Base-by-base conservation (phyloP, 64 coral and sea anemone species). In the Porites australiensis region DNA sequence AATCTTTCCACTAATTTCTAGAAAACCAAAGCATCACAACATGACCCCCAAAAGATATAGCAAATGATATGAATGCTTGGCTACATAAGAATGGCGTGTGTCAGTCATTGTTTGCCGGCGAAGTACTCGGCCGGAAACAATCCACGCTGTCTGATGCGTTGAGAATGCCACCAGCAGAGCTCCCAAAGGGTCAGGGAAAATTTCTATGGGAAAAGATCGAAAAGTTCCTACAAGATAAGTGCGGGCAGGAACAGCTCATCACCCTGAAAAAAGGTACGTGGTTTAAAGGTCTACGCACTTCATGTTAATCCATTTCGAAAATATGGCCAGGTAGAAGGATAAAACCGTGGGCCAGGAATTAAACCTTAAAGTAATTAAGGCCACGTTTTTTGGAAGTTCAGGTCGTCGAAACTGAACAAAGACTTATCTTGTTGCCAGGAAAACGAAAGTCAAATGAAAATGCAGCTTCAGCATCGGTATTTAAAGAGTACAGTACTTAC, bases 371-470 rank as follows among this genome's bases (percentile, higher is more conserved):
- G 2, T 63, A 63, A 63, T 63, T 63, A 63, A 63, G 60, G 60
- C 60, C 60, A 63, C 60, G 72, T 74, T 74, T 74, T 74, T 74
- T 9, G 4, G 10, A 46, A 48, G 37, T 74, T 45, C 72, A 74
- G 72, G 72, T 74, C 72, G 37, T 74, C 27, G 9, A 74, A 74
- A 46, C 72, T 74, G 72, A 74, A 47, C 27, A 49, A 46, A 46
- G 72, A 74, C 72, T 47, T 67, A 63, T 72, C 70, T 72, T 22
- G 72, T 74, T 74, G 72, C 72, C 37, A 74, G 72, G 72, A 74
- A 74, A 74, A 74, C 72, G 72, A 74, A 74, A 74, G 72, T 74
- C 72, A 46, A 46, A 74, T 74, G 44, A 74, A 46, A 49, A 74
- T 74, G 72, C 37, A 46, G 72, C 37, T 5, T 74, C 72, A 74